Conservation (phyloP, 1,140 invertebrate species). For the Lordiphosa collinella region DNA sequence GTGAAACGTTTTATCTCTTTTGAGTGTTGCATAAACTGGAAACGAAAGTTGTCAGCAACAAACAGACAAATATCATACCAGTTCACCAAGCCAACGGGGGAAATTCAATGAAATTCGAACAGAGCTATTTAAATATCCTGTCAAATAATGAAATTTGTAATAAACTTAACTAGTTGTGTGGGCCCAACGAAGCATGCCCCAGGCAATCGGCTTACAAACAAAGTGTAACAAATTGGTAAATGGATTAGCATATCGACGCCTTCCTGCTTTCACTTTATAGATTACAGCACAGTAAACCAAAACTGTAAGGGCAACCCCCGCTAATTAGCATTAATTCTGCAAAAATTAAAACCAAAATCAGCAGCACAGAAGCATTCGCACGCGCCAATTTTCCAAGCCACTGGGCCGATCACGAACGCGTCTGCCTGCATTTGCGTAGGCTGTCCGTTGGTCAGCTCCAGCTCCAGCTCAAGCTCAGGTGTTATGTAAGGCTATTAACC, state of each 20-base stretch:
- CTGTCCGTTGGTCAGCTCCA: slow-evolving; percentile 16
- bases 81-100: slow-evolving; percentile 2
- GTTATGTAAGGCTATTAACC: slow-evolving; percentile 71
- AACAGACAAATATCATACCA: slow-evolving; percentile 16
- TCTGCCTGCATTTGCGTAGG: slow-evolving; percentile 24
- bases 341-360: slow-evolving; percentile 3
- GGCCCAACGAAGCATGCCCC: slow-evolving; percentile 30
- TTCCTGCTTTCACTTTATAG: slow-evolving; percentile 60
- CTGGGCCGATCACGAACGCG: slow-evolving; percentile 34
- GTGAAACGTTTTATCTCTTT: slow-evolving; percentile 41
- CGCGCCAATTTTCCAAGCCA: slow-evolving; percentile 67
- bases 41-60: slow-evolving; percentile 30
- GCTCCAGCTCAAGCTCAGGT: slow-evolving; percentile 28
- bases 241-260: slow-evolving; percentile 47
- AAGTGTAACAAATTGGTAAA: slow-evolving; percentile 8
- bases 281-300: background rate
- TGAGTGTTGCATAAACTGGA: slow-evolving; percentile 41
- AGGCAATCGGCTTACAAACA: slow-evolving; percentile 14
- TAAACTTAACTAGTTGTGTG: no score
- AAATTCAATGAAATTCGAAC: slow-evolving; percentile 11
- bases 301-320: slow-evolving; percentile 36
- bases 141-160: no score
- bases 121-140: background rate
- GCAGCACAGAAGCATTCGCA: slow-evolving; percentile 40
- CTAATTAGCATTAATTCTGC: slow-evolving; percentile 50